These are phyloP conservation scores for Tauraco hartlaubi DNA, from an alignment of 2,797 vertebrate genomes.

Conservation along the genomic window DNA sequence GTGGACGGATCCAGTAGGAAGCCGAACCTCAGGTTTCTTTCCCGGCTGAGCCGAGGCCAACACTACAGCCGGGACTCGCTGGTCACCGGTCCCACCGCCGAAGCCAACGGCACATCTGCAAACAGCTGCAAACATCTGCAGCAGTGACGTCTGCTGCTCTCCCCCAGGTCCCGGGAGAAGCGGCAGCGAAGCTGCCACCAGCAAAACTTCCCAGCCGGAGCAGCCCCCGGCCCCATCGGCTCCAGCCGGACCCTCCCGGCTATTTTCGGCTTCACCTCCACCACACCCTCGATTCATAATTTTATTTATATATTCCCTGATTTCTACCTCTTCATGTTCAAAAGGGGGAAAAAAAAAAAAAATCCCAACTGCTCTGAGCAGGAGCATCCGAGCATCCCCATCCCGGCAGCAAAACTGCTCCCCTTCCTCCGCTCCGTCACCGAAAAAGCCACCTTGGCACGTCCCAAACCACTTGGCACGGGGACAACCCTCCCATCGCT, in stretches of 20 bases:
- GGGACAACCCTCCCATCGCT: background rate
- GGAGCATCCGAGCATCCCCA: background rate
- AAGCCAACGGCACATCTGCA: conserved; percentile 35
- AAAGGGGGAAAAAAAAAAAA: background rate
- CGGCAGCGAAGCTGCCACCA: background rate
- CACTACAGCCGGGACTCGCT: fast-evolving
- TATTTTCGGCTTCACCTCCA: background rate
- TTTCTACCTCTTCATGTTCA: background rate
- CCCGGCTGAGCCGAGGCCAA: background rate
- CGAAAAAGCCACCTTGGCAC: background rate
- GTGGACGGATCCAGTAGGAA: background rate
- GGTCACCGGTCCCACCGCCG: background rate
- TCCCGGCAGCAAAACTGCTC: background rate
- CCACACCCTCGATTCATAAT: background rate
- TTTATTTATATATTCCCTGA: fast-evolving
- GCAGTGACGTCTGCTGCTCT: background rate
- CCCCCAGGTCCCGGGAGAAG: background rate
- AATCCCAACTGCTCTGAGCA: fast-evolving
- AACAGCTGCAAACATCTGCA: conserved; percentile 56
- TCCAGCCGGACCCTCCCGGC: background rate
- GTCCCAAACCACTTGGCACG: background rate
- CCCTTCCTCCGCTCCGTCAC: background rate
- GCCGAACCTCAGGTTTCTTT: background rate
- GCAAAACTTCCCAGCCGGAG: fast-evolving
- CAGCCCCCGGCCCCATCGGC: background rate